Conservation (phyloP, 2,797 vertebrate genomes). For the Gymnopithys bicolor region DNA sequence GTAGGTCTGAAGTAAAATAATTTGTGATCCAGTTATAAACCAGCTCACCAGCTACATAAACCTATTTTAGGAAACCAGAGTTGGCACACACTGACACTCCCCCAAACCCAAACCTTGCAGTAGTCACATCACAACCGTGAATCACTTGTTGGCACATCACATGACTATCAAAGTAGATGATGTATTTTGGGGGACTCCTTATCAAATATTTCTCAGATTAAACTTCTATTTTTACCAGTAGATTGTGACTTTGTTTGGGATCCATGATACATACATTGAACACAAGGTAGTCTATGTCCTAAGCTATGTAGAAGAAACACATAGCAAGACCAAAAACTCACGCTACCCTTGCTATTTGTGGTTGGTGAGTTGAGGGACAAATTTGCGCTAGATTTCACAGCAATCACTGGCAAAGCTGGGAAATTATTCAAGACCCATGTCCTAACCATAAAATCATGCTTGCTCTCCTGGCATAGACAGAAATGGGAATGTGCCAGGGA, state of each 20-base stretch:
- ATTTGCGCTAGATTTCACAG: background rate
- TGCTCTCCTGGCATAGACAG: slow-evolving; percentile 10
- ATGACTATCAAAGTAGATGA: background rate
- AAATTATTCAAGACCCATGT: background rate
- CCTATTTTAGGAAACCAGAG: background rate
- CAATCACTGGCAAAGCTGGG: background rate
- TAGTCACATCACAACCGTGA: background rate
- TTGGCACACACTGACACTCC: background rate
- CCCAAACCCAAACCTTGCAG: background rate
- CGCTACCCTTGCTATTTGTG: background rate
- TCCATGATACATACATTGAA: background rate
- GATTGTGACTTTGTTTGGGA: background rate
- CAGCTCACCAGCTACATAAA: background rate
- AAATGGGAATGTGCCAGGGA: slow-evolving; percentile 11
- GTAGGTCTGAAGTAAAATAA: background rate
- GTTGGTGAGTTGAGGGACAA: background rate
- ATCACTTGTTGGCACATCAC: background rate
- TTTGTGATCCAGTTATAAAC: background rate
- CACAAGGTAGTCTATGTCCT: fast-evolving
- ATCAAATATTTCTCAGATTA: background rate
- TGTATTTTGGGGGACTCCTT: background rate
- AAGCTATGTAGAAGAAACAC: background rate
- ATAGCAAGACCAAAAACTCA: background rate
- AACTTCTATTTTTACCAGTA: background rate
- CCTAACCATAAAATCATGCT: background rate